Conservation (phyloP, 2,113 vertebrate genomes). For the Illadopsis cleaveri region DNA sequence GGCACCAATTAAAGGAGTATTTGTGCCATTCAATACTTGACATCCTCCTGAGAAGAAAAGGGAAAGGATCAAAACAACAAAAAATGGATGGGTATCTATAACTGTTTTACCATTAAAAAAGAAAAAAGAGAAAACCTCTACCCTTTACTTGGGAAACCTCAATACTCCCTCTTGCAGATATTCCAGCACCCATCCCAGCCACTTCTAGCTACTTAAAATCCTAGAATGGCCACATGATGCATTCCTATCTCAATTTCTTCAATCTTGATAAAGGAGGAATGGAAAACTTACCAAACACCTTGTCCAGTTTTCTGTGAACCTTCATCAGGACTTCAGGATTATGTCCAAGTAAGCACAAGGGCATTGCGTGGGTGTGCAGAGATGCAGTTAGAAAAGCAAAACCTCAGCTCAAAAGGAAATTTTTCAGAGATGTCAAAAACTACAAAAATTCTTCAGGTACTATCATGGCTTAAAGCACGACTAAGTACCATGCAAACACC, state of each 20-base stretch:
- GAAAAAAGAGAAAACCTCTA: neutral
- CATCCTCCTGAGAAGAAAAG: conserved; percentile 71
- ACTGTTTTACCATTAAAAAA: neutral
- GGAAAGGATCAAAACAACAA: neutral
- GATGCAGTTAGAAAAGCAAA: neutral
- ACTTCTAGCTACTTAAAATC: neutral
- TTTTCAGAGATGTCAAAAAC: neutral
- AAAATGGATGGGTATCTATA: neutral
- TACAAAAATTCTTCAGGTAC: neutral
- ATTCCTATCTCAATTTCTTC: neutral
- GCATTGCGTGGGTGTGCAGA: neutral
- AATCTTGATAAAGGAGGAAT: neutral
- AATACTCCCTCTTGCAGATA: neutral
- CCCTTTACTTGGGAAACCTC: neutral
- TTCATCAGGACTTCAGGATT: conserved; percentile 83
- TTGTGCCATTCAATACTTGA: conserved; percentile 76
- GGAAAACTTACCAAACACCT: conserved; percentile 84
- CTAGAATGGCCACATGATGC: neutral
- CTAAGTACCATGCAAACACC: fast-evolving
- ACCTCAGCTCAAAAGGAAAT: neutral
- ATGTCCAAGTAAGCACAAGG: conserved; percentile 80
- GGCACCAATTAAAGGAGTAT: conserved; percentile 73
- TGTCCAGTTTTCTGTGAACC: conserved; percentile 83
- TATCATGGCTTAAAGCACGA: neutral
- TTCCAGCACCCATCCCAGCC: neutral